Conservation (phyloP, 1,140 invertebrate genomes). For the Cotesia glomerata region DNA sequence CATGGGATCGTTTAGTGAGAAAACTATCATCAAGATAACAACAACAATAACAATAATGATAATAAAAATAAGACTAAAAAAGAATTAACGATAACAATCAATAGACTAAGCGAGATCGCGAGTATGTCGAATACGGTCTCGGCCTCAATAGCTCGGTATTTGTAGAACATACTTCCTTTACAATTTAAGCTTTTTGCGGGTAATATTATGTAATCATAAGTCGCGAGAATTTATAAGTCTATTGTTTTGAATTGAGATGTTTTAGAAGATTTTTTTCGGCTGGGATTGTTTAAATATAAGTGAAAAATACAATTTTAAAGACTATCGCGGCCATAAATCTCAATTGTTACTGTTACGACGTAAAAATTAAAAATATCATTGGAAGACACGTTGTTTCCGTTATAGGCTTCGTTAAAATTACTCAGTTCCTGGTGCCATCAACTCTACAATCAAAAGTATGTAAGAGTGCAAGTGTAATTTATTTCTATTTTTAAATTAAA, state of each 20-base stretch:
- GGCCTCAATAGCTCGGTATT: slow-evolving; percentile 19
- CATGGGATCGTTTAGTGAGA: slow-evolving; percentile 7
- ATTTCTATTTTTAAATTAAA: neutral
- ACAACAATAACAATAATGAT: neutral
- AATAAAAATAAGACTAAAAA: neutral
- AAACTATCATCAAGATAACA: too few relatives aligned
- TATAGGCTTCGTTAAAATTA: slow-evolving; percentile 28
- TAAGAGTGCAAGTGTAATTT: neutral
- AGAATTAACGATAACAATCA: too few relatives aligned
- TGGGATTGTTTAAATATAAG: neutral
- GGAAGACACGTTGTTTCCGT: slow-evolving; percentile 20
- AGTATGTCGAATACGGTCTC: slow-evolving; percentile 4
- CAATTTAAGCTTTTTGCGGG: neutral
- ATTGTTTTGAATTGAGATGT: too few relatives aligned
- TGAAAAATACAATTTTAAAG: slow-evolving; percentile 3
- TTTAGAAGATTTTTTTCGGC: too few relatives aligned
- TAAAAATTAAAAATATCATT: slow-evolving; percentile 1
- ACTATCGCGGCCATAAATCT: slow-evolving; percentile 6
- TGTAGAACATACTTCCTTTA: slow-evolving; percentile 4
- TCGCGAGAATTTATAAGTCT: too few relatives aligned
- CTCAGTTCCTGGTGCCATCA: slow-evolving; percentile 29
- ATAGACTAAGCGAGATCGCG: neutral
- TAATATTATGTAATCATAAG: neutral
- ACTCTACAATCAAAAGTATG: neutral
- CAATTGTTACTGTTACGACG: slow-evolving; percentile 10